These are phyloP conservation scores for Prionace glauca DNA, from an alignment of 2,797 vertebrate species.

Conservation along the genomic window DNA sequence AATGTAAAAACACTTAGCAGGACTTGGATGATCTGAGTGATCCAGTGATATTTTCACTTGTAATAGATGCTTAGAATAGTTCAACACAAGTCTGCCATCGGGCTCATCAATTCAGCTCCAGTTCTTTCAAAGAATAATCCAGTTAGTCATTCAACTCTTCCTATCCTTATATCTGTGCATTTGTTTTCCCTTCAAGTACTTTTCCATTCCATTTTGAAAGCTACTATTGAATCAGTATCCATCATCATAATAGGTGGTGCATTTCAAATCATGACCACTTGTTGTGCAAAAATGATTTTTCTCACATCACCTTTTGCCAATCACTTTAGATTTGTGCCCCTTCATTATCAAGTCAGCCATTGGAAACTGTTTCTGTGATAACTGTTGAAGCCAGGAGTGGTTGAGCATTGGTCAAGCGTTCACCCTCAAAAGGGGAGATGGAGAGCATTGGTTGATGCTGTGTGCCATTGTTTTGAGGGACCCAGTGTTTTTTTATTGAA, in stretches of 20 bases:
- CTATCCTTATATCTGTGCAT: not conserved
- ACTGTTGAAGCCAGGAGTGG: not conserved
- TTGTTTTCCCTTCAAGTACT: not conserved
- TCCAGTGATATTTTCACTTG: not conserved
- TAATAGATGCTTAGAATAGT: no score
- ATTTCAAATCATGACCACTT: not conserved
- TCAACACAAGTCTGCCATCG: not conserved
- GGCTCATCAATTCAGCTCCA: not conserved
- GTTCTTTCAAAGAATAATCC: not conserved
- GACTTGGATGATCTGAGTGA: not conserved
- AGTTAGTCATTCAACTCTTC: not conserved
- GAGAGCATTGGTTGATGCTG: not conserved
- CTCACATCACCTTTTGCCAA: no score
- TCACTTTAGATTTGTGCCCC: no score
- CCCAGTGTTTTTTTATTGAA: not conserved
- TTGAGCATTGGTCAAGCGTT: not conserved
- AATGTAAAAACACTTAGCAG: not conserved
- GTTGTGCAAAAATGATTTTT: no score
- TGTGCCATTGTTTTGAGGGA: not conserved
- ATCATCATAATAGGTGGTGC: no score
- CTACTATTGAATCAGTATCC: not conserved
- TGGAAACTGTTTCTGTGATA: no score
- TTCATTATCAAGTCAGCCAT: no score
- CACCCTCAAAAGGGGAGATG: not conserved
- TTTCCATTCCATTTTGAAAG: not conserved